These are phyloP conservation scores for Euplagia quadripunctaria DNA, from an alignment of 2,888 invertebrate species.

Conservation along the genomic window DNA sequence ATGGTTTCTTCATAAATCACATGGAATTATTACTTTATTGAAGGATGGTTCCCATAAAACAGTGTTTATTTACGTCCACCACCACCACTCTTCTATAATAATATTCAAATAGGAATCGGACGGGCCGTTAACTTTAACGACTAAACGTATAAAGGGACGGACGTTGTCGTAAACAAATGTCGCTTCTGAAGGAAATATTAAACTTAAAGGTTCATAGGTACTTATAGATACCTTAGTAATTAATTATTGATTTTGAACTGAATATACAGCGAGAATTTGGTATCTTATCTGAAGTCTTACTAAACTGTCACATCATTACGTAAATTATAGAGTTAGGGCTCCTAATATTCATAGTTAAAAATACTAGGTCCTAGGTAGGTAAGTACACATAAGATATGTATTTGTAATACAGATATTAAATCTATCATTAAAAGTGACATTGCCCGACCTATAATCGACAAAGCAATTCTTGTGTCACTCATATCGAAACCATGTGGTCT, in stretches of 20 bases:
- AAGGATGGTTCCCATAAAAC: slow-evolving; percentile 27
- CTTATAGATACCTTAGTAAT: background rate
- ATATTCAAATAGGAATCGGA: slow-evolving; percentile 41
- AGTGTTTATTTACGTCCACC: slow-evolving; percentile 31
- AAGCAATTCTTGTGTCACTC: slow-evolving; percentile 27
- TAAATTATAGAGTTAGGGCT: too few relatives aligned
- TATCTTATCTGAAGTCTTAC: background rate
- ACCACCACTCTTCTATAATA: slow-evolving; percentile 24
- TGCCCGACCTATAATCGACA: slow-evolving; percentile 4
- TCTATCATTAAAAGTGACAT: slow-evolving; percentile 5
- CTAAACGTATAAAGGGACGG: slow-evolving; percentile 28
- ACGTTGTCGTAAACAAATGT: slow-evolving; percentile 33
- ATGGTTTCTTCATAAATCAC: background rate
- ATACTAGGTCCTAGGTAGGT: background rate
- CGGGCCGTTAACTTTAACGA: slow-evolving; percentile 51
- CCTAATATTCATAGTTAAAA: too few relatives aligned
- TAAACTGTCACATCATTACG: background rate
- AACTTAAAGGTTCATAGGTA: background rate
- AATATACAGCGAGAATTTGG: background rate
- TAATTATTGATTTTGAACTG: background rate
- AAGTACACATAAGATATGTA: background rate
- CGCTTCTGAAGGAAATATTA: background rate
- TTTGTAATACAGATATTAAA: background rate
- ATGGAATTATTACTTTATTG: background rate
- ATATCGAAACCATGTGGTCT: slow-evolving; percentile 21